phyloP scores from a whole-genome alignment of 2,888 invertebrate genomes.

The Lasioglossum vierecki region DNA sequence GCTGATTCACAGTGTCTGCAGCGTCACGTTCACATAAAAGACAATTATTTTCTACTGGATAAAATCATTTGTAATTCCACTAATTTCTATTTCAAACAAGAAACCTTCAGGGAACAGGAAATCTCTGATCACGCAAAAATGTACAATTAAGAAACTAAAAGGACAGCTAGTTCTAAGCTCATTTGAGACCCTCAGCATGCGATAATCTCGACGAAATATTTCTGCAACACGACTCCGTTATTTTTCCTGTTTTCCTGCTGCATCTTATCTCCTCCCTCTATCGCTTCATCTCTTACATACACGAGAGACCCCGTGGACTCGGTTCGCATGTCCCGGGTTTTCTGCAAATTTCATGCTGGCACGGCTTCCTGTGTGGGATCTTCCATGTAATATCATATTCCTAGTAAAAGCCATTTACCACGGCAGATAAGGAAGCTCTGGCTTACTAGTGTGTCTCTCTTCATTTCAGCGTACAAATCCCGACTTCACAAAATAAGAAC shows the following conservation, averaged over 20 bases:
- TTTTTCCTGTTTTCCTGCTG: neutral
- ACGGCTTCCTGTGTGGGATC: neutral
- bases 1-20: neutral
- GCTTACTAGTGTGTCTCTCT: neutral
- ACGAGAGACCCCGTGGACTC: neutral
- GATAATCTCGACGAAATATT: neutral
- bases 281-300: neutral
- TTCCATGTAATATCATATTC: neutral
- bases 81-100: too few relatives aligned
- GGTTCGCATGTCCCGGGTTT: neutral
- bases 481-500: neutral
- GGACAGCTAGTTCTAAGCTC: neutral
- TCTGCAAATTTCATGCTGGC: conserved; percentile 1
- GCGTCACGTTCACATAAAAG: too few relatives aligned
- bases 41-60: neutral
- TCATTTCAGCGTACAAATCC: neutral
- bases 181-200: neutral
- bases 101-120: neutral
- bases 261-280: neutral
- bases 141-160: neutral
- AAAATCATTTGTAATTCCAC: neutral
- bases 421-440: neutral
- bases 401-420: neutral
- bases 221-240: neutral
- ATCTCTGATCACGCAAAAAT: neutral